Conservation (phyloP, 2,888 invertebrate genomes). For the Cataglyphis cursor region DNA sequence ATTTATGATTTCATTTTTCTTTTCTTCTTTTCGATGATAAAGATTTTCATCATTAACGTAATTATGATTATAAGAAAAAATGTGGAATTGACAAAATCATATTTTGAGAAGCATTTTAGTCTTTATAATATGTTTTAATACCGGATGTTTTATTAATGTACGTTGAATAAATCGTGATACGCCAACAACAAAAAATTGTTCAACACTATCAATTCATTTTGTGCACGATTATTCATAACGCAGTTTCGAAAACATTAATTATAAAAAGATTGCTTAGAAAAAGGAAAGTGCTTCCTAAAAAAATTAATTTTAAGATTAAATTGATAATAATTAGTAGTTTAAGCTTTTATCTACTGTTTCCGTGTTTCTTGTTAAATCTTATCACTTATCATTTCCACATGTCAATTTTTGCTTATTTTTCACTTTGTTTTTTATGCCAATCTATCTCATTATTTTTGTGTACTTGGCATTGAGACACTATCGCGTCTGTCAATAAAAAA, state of each 20-base stretch:
- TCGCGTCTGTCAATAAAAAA: neutral
- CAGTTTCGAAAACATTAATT: neutral
- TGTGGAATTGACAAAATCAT: neutral
- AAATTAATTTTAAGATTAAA: neutral
- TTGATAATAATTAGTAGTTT: neutral
- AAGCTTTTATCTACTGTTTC: neutral
- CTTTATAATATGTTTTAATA: neutral
- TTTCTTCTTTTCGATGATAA: neutral
- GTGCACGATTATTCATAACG: conserved; percentile 8
- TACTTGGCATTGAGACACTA: neutral
- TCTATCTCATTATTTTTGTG: neutral
- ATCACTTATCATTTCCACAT: neutral
- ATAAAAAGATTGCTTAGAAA: neutral
- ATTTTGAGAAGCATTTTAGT: neutral
- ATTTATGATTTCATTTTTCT: neutral
- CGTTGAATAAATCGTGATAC: neutral
- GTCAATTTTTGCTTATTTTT: neutral
- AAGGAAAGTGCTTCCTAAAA: neutral
- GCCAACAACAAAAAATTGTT: neutral
- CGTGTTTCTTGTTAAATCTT: neutral
- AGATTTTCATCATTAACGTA: neutral
- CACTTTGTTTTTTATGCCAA: neutral
- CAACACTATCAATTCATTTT: neutral
- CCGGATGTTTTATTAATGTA: neutral
- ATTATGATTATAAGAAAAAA: neutral